Base-by-base conservation (phyloP, 2,888 invertebrate genomes). In the Ophioninae sp. region DNA sequence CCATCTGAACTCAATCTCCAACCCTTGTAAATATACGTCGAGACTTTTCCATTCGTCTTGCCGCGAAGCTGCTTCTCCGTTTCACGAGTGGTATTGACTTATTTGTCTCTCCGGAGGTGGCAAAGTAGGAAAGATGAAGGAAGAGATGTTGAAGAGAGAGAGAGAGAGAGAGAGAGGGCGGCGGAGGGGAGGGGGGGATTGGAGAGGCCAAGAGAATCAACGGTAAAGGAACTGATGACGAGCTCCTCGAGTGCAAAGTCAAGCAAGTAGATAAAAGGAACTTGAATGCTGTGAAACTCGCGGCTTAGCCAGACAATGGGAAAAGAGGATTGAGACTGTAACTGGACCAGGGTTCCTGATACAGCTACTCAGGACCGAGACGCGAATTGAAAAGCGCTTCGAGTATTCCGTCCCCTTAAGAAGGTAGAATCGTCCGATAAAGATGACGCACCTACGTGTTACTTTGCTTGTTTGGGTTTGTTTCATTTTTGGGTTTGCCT, bases 291-390 rank as follows among this genome's bases (percentile, higher is more conserved):
- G 81, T 57, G 79, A 84, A 79, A 75, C 75, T 78, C 69, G 56
- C 64, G 76, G 84, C 84, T 84, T 82, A 79, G 73, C 39, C 82
- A 82, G 82, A 84, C 82, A 84, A 84, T 84, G 79, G 64, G 21
- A 37, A 76, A 69, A 67, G 62, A 79, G 72, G 69, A 84, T 82
- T 61, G 69, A 82, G 73, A 73, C 84, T 81, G 78, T 84, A 78
- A 67, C 74, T 73, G 73, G 72, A 64, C 79, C 79, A 79, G 82
- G 59, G 77, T 76, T 37, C 82, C 73, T 76, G 84, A 84, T 79
- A 82, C 82, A 76, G 84, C 57, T 70, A 79, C 79, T 76, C 75
- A 62, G 56, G 67, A 59, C 79, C 72, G 30, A 73, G 64, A 79
- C 74, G 67, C 37, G 39, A 59, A 73, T 61, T 64, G 62, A 41